Evolutionary conservation across 2,888 invertebrate genomes (phyloP), one percentile per base, ranked within the genome.

Genomic region (Phania funesta): DNA sequence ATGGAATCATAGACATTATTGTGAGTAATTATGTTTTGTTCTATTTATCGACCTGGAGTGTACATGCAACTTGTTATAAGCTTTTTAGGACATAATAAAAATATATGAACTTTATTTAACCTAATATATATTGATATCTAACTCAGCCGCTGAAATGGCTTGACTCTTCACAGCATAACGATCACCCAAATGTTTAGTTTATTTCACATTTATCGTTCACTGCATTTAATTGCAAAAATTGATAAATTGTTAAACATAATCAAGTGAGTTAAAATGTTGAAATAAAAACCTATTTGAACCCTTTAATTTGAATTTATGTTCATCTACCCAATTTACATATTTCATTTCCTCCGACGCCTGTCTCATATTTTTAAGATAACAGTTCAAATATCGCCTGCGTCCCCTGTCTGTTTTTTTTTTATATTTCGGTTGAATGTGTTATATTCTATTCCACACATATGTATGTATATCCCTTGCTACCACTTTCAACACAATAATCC

Each of bases 401-500:
- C 11, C 9, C 11, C 11, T 9, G 11, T 32, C 11, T 5, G 8
- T 32, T 32, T 32, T 11, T 11, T 13, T 38, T 38, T 38, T 38
- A 38, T 4, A 38, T 4, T 13, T 38, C n/a, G n/a, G n/a, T n/a
- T 38, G n/a, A 38, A 38, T 13, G 13, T 38, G 35, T 38, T 13
- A n/a, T n/a, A n/a, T n/a, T 13, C n/a, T 0, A 11, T 13, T 38
- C 9, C 2, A n/a, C n/a, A n/a, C n/a, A n/a, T n/a, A n/a, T n/a
- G n/a, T n/a, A n/a, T n/a, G n/a, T 41, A 44, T 44, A 29, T 41
- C 41, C n/a, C 44, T 48, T 62, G 9, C 38, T 50, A 64, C 41
- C 64, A 64, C 48, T 68, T 64, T 74, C 16, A 68, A 62, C 52
- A 74, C 80, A 80, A 56, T 74, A 64, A 54, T 73, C 80, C 62